Conservation (phyloP, 2,888 invertebrate species). For the Silvanus unidentatus region DNA sequence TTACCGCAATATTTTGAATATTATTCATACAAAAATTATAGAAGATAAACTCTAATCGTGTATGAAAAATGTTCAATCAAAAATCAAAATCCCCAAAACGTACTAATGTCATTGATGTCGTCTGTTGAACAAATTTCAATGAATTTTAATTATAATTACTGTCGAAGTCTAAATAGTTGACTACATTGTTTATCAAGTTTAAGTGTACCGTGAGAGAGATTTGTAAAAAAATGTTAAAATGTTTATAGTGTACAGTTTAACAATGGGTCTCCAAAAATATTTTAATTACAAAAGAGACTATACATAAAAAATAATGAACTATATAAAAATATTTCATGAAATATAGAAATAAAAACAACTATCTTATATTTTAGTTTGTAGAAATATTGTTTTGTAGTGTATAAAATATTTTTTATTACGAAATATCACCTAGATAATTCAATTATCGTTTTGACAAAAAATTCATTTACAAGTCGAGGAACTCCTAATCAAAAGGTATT, state of each 20-base stretch:
- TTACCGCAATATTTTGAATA: too few species aligned
- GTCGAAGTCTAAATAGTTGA: constrained; percentile 18
- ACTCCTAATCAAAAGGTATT: too few species aligned
- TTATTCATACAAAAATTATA: too few species aligned
- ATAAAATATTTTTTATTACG: neutral
- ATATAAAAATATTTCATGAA: constrained; percentile 13
- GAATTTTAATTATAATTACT: too few species aligned
- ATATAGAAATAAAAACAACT: constrained; percentile 7
- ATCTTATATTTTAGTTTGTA: constrained; percentile 27
- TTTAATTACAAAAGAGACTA: constrained; percentile 27
- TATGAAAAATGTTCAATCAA: too few species aligned
- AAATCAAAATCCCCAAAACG: too few species aligned
- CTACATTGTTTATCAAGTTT: too few species aligned
- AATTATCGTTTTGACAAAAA: too few species aligned
- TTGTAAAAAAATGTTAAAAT: constrained; percentile 23
- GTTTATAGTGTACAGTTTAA: constrained; percentile 13
- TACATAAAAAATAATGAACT: constrained; percentile 29
- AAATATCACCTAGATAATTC: neutral
- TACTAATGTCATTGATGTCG: too few species aligned
- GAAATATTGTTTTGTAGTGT: constrained; percentile 10
- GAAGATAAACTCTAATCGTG: too few species aligned
- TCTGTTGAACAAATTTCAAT: too few species aligned
- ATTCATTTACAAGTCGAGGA: too few species aligned
- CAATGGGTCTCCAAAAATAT: constrained; percentile 20
- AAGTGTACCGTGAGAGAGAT: constrained; percentile 25